Evolutionary conservation across 2,797 vertebrate genomes (phyloP).

Genomic region (Rhynchonycteris naso): DNA sequence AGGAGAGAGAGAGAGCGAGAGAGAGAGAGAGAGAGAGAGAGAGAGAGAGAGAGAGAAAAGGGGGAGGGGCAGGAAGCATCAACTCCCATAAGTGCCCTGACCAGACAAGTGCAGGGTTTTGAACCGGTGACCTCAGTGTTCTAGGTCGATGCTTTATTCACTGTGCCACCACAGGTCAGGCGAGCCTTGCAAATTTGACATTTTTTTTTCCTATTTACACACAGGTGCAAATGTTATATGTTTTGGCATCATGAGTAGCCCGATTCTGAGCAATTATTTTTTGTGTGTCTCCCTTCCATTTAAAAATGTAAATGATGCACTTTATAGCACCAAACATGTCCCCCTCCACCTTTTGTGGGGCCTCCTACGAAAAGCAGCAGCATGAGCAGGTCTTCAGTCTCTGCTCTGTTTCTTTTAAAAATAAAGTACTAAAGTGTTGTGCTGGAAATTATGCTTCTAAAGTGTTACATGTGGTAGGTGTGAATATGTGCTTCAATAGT

Average conservation of each 20-base stretch:
- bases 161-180: too few species aligned
- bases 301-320: constrained; percentile 7
- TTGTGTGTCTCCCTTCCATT: not conserved
- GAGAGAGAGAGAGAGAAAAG: too few species aligned
- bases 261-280: constrained; percentile 47
- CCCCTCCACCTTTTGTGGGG: constrained; percentile 7
- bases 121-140: too few species aligned
- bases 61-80: too few species aligned
- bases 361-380: constrained; percentile 48
- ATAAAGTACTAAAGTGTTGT: constrained; percentile 72
- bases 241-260: not conserved
- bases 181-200: constrained; percentile 8
- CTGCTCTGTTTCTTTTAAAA: constrained; percentile 74
- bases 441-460: constrained; percentile 79
- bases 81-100: too few species aligned
- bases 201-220: not conserved
- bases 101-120: too few species aligned
- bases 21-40: too few species aligned
- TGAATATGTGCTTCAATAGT: constrained; percentile 77
- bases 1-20: too few species aligned
- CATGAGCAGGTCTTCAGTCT: constrained; percentile 50
- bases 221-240: not conserved
- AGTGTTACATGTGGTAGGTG: constrained; percentile 78
- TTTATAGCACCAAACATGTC: not conserved
- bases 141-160: too few species aligned